phyloP scores from a whole-genome alignment of 2,113 vertebrate genomes.

The Varanus salvator region DNA sequence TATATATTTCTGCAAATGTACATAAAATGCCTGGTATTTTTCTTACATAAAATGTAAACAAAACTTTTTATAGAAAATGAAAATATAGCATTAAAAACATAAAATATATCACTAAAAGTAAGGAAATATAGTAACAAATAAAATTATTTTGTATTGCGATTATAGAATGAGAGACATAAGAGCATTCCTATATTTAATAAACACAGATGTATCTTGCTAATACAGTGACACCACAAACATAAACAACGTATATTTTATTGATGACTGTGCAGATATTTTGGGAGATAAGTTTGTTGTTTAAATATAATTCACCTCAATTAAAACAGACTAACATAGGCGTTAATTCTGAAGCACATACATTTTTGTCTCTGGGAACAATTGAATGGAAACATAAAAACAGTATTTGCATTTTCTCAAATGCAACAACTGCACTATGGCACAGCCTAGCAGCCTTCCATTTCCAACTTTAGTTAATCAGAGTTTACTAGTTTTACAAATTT shows the following conservation, averaged over 20 bases:
- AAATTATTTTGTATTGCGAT: not conserved
- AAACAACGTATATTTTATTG: not conserved
- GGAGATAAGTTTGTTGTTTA: not conserved
- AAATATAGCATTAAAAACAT: not conserved
- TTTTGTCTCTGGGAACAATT: conserved; percentile 53
- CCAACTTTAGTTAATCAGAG: conserved; percentile 54
- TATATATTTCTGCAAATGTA: not conserved
- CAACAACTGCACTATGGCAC: conserved; percentile 48
- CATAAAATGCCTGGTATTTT: not conserved
- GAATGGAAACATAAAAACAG: conserved; percentile 38
- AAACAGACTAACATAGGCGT: not conserved
- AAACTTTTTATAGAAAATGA: not conserved
- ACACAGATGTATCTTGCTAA: conserved; percentile 41
- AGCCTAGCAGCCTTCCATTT: not conserved
- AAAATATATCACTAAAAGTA: not conserved
- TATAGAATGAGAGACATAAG: not conserved
- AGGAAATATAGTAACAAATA: not conserved
- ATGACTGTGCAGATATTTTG: not conserved
- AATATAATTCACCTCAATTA: not conserved
- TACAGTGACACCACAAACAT: not conserved
- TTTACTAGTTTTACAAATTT: conserved; percentile 74
- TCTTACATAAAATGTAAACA: not conserved
- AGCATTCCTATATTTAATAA: conserved; percentile 17
- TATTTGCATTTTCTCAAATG: conserved; percentile 53
- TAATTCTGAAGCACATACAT: rapidly evolving